phyloP scores from a whole-genome alignment of 2,888 invertebrate species.

The Drosophila ochracea region DNA sequence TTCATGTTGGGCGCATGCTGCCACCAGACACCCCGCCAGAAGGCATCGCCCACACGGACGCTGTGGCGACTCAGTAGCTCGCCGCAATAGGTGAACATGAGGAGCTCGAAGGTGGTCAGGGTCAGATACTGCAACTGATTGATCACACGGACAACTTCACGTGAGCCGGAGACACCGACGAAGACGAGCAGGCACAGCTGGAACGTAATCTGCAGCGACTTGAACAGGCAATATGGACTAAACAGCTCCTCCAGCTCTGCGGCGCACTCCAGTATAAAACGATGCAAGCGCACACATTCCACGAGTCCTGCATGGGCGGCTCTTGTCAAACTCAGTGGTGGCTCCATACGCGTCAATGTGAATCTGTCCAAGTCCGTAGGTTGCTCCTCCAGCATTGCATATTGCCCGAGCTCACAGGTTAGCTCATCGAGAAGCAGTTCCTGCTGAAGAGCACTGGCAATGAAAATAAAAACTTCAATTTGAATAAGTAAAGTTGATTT shows the following conservation, averaged over 20 bases:
- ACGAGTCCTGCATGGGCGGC: slow-evolving; percentile 64
- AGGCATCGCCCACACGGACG: slow-evolving; percentile 79
- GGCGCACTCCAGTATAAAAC: slow-evolving; percentile 81
- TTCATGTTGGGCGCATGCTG: slow-evolving; percentile 64
- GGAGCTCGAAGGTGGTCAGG: slow-evolving; percentile 77
- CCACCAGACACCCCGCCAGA: slow-evolving; percentile 81
- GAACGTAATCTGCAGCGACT: slow-evolving; percentile 83
- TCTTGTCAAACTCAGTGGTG: neutral
- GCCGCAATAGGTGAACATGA: slow-evolving; percentile 83
- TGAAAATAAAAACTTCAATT: neutral
- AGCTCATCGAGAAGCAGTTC: slow-evolving; percentile 46
- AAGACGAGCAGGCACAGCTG: slow-evolving; percentile 84
- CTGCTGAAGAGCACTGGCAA: slow-evolving; percentile 44
- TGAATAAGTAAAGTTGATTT: neutral
- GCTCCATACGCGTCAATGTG: neutral
- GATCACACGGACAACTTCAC: slow-evolving; percentile 67
- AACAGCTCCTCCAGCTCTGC: slow-evolving; percentile 82
- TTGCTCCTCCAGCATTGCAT: slow-evolving; percentile 68
- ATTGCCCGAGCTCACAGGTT: slow-evolving; percentile 75
- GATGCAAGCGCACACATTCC: slow-evolving; percentile 83
- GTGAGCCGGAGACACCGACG: slow-evolving; percentile 77
- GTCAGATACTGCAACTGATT: slow-evolving; percentile 81
- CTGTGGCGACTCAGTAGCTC: slow-evolving; percentile 80
- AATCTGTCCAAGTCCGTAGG: slow-evolving; percentile 59
- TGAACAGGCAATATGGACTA: slow-evolving; percentile 82